A percentile compares a stretch with the other conserved stretches of the same genome.
Conservation (phyloP, 1,140 invertebrate species). For the Phortica variegata region DNA sequence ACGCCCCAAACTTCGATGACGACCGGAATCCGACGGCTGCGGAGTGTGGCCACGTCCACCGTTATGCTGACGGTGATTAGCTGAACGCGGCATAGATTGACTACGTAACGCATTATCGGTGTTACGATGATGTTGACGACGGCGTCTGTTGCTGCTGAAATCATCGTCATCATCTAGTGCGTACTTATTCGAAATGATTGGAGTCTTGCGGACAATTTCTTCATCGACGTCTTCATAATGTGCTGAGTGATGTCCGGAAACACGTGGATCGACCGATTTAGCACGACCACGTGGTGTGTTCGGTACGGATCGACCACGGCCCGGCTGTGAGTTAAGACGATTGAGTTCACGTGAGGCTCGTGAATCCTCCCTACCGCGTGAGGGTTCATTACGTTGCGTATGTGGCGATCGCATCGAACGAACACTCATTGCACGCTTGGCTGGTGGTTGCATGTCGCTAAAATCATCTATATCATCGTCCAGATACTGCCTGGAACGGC, state of each 20-base stretch:
- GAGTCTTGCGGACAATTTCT: slow-evolving; percentile 59
- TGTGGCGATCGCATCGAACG: slow-evolving; percentile 42
- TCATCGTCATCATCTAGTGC: slow-evolving; percentile 60
- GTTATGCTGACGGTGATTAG: slow-evolving; percentile 33
- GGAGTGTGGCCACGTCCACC: slow-evolving; percentile 28
- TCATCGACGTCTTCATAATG: slow-evolving; percentile 55
- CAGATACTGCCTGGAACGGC: slow-evolving; percentile 29
- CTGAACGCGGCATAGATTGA: slow-evolving; percentile 51
- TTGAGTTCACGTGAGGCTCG: slow-evolving; percentile 36
- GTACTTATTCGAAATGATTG: slow-evolving; percentile 73
- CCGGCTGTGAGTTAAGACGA: slow-evolving; percentile 39
- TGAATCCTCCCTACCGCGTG: slow-evolving; percentile 24
- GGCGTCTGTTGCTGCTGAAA: slow-evolving; percentile 9
- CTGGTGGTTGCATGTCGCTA: slow-evolving; percentile 32
- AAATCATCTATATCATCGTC: slow-evolving; percentile 40
- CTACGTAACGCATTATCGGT: slow-evolving; percentile 28
- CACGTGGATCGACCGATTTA: slow-evolving; percentile 52
- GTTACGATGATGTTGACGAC: too few species aligned
- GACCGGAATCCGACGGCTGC: slow-evolving; percentile 17
- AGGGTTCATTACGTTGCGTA: slow-evolving; percentile 12
- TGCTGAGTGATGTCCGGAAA: slow-evolving; percentile 21
- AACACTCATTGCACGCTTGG: slow-evolving; percentile 40
- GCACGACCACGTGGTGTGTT: slow-evolving; percentile 19
- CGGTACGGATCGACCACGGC: slow-evolving; percentile 26
- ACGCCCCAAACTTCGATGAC: slow-evolving; percentile 30